These are phyloP conservation scores for Polylopha cassiicola DNA, from an alignment of 2,888 invertebrate species.

Conservation along the genomic window DNA sequence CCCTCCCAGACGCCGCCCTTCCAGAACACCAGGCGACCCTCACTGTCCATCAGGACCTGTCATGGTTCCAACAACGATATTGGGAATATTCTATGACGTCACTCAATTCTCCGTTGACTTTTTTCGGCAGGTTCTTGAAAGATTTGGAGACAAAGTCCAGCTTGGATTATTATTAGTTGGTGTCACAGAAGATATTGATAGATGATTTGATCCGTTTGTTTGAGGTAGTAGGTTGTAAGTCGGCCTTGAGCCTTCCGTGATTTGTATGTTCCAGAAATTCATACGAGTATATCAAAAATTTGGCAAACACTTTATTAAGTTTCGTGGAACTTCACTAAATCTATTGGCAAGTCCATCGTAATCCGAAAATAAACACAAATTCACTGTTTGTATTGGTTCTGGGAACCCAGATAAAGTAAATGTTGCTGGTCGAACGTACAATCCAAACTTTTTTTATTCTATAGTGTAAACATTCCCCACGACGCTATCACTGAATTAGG, in stretches of 20 bases:
- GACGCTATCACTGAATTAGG: slow-evolving; percentile 37
- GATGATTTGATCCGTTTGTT: too few relatives aligned
- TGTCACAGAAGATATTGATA: too few relatives aligned
- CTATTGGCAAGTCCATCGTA: slow-evolving; percentile 18
- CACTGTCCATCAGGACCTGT: slow-evolving; percentile 59
- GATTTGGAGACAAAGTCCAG: too few relatives aligned
- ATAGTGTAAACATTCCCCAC: slow-evolving; percentile 44
- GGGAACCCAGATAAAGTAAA: slow-evolving; percentile 29
- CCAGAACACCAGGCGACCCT: slow-evolving; percentile 68
- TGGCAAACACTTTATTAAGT: background rate
- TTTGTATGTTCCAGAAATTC: background rate
- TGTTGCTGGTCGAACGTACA: slow-evolving; percentile 35
- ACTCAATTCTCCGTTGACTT: too few relatives aligned
- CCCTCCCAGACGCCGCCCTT: slow-evolving; percentile 69
- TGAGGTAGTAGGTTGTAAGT: slow-evolving; percentile 13
- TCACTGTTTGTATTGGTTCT: slow-evolving; percentile 28
- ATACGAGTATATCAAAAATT: slow-evolving; percentile 3
- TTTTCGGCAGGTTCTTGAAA: too few relatives aligned
- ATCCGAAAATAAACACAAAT: slow-evolving; percentile 24
- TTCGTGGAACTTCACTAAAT: slow-evolving; percentile 1
- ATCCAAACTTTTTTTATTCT: slow-evolving; percentile 39
- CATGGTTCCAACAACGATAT: slow-evolving; percentile 33
- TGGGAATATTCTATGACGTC: background rate
- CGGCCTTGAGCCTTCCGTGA: background rate
- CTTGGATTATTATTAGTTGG: too few relatives aligned